phyloP scores from a whole-genome alignment of 2,113 vertebrate species.

The Cyanistes caeruleus region DNA sequence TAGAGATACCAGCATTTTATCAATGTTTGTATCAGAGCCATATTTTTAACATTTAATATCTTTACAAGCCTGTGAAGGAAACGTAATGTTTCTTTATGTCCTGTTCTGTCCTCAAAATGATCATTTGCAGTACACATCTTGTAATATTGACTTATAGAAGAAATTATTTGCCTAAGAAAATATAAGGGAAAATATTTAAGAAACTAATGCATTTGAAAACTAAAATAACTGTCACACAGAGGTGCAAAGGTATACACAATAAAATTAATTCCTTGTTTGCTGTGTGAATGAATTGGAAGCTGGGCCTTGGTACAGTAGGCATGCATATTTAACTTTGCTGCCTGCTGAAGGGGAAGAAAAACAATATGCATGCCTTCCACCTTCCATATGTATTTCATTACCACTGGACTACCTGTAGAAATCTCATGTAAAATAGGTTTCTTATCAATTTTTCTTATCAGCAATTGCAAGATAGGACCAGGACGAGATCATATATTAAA shows the following conservation, averaged over 20 bases:
- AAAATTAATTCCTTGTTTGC: background rate
- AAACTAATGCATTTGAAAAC: background rate
- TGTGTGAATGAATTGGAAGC: background rate
- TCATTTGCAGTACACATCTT: background rate
- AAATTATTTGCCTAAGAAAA: background rate
- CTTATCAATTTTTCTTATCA: background rate
- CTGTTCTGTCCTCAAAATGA: background rate
- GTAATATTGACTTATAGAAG: background rate
- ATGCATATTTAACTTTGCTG: background rate
- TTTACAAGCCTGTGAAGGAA: background rate
- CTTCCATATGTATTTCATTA: accelerated
- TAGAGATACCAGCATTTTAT: background rate
- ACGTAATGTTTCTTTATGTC: background rate
- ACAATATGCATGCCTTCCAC: accelerated
- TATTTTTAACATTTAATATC: background rate
- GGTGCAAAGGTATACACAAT: background rate
- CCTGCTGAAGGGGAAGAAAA: background rate
- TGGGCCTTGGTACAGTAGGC: background rate
- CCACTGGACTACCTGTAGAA: background rate
- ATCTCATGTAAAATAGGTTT: background rate
- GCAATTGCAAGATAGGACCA: background rate
- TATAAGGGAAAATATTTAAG: background rate
- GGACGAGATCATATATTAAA: background rate
- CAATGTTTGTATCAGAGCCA: background rate
- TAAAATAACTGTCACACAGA: background rate